Evolutionary conservation across 1,140 invertebrate genomes (phyloP), one percentile per base, ranked within the genome.

Genomic region (Micrasema longulum): DNA sequence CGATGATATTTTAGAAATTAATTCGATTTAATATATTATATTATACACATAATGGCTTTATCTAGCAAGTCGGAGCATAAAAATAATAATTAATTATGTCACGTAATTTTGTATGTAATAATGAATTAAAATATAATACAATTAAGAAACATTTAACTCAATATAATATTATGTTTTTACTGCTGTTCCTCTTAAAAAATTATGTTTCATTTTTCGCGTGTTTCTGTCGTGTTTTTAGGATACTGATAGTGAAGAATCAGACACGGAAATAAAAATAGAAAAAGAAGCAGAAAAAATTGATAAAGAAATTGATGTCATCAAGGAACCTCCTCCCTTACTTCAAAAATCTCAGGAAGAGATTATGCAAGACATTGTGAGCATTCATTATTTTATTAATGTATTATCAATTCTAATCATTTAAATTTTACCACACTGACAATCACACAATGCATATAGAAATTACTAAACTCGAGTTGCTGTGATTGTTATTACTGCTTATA

Each of bases 361-460:
- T 22, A 79, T 84, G 81, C 86, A 88, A 77, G 86, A 88, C 81
- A 79, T 88, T 79, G 88, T 88, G 77, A 80, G 80, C 82, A 75
- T 74, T 14, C n/a, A n/a, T n/a, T n/a, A n/a, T n/a, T n/a, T n/a
- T n/a, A n/a, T n/a, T n/a, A n/a, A n/a, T n/a, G n/a, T n/a, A n/a
- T n/a, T n/a, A n/a, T n/a, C n/a, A n/a, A n/a, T n/a, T n/a, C n/a
- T n/a, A n/a, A n/a, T n/a, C n/a, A n/a, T n/a, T n/a, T n/a, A n/a
- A n/a, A n/a, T n/a, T n/a, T n/a, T n/a, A n/a, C n/a, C n/a, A n/a
- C n/a, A n/a, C n/a, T n/a, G n/a, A n/a, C n/a, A n/a, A n/a, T n/a
- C n/a, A n/a, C n/a, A n/a, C 36, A 6, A 9, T 14, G 7, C 14
- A 47, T 4, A 38, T 38, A 12, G 43, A 6, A 9, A 14, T 47